phyloP scores from a whole-genome alignment of 1,140 invertebrate species.

The Lordiphosa collinella region DNA sequence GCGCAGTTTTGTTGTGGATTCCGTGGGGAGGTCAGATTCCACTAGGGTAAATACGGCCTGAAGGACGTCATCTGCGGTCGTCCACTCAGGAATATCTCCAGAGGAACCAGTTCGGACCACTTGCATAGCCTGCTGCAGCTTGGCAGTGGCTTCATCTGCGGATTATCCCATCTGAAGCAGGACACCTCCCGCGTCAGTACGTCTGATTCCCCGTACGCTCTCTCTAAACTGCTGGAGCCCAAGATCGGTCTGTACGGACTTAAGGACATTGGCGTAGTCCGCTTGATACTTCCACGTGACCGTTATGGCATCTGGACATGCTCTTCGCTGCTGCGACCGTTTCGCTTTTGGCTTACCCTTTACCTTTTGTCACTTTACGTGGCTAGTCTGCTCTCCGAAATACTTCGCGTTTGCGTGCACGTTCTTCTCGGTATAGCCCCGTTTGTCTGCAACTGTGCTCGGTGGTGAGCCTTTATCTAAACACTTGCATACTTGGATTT shows the following conservation, averaged over 20 bases:
- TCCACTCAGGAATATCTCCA: neutral
- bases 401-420: too few species aligned
- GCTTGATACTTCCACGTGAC: neutral
- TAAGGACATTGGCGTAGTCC: neutral
- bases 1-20: too few species aligned
- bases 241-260: neutral
- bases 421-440: too few species aligned
- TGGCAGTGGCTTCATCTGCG: neutral
- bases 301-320: too few species aligned
- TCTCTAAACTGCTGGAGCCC: neutral
- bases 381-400: too few species aligned
- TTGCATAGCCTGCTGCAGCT: neutral
- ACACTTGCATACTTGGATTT: too few species aligned
- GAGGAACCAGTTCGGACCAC: neutral
- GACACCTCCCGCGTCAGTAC: neutral
- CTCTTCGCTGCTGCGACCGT: too few species aligned
- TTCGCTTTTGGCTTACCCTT: too few species aligned
- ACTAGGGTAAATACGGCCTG: neutral
- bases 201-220: neutral
- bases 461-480: too few species aligned
- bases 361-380: too few species aligned
- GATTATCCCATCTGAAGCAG: neutral
- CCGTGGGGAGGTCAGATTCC: neutral
- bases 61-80: neutral
- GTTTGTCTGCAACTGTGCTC: too few species aligned